Evolutionary conservation across 2,888 invertebrate genomes (phyloP).

Genomic region (Orthosia incerta): DNA sequence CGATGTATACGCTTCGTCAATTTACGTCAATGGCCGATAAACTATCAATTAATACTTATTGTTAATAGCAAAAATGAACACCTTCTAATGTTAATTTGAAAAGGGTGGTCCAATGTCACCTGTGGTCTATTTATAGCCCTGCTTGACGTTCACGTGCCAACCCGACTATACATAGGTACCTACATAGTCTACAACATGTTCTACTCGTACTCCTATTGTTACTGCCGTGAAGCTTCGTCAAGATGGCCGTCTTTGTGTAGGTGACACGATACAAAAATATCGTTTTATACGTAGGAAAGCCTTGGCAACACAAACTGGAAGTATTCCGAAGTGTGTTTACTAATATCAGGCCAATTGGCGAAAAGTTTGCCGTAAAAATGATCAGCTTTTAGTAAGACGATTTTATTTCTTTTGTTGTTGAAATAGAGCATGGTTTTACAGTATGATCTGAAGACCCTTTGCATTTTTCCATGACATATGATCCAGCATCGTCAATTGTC

Average conservation of each 20-base stretch:
- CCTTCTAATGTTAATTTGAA: slow-evolving; percentile 27
- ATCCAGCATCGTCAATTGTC: slow-evolving; percentile 21
- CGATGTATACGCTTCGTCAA: neutral
- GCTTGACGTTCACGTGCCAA: slow-evolving; percentile 19
- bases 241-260: slow-evolving; percentile 41
- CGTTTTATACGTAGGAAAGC: slow-evolving; percentile 15
- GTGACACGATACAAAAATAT: slow-evolving; percentile 26
- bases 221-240: slow-evolving; percentile 32
- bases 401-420: neutral
- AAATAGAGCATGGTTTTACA: neutral
- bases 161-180: slow-evolving; percentile 28
- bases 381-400: neutral
- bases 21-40: slow-evolving; percentile 10
- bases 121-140: slow-evolving; percentile 40
- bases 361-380: slow-evolving; percentile 22
- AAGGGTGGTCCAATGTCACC: slow-evolving; percentile 46
- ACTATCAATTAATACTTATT: slow-evolving; percentile 37
- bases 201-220: slow-evolving; percentile 50
- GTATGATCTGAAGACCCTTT: neutral
- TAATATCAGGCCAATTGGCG: slow-evolving; percentile 24
- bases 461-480: neutral
- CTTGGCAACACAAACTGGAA: slow-evolving; percentile 52
- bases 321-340: slow-evolving; percentile 29
- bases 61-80: slow-evolving; percentile 5
- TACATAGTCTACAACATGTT: neutral